Conservation (phyloP, 2,888 invertebrate species). For the Ormyrus thymus region DNA sequence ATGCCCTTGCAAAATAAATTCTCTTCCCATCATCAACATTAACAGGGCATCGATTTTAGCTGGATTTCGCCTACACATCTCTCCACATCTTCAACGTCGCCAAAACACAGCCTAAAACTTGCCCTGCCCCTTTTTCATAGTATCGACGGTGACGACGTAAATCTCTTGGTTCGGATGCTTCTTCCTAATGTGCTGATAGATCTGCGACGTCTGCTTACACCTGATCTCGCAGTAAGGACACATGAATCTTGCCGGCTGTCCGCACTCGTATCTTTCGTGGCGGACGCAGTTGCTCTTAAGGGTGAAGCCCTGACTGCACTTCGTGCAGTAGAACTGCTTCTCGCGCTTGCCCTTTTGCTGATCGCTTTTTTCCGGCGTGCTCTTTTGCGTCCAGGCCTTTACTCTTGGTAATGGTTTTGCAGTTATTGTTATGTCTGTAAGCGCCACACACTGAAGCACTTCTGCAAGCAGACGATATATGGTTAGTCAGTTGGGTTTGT, state of each 20-base stretch:
- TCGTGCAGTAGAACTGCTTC: conserved; percentile 62
- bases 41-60: no score
- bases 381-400: no score
- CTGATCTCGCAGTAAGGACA: conserved; percentile 40
- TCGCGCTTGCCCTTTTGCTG: neutral
- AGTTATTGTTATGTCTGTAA: no score
- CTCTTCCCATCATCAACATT: no score
- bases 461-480: no score
- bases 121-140: neutral
- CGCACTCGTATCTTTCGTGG: conserved; percentile 83
- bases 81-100: no score
- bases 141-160: conserved; percentile 29
- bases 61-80: no score
- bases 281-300: conserved; percentile 65
- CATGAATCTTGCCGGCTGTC: conserved; percentile 59
- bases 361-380: neutral
- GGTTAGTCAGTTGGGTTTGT: no score
- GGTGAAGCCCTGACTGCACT: conserved; percentile 64
- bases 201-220: conserved; percentile 62
- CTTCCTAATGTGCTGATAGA: conserved; percentile 64
- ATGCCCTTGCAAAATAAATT: no score
- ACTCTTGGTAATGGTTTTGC: no score
- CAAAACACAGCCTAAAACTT: no score
- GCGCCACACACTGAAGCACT: no score
- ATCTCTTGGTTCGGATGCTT: conserved; percentile 60